phyloP scores from a whole-genome alignment of 2,888 invertebrate species.

The Cepaea hortensis region DNA sequence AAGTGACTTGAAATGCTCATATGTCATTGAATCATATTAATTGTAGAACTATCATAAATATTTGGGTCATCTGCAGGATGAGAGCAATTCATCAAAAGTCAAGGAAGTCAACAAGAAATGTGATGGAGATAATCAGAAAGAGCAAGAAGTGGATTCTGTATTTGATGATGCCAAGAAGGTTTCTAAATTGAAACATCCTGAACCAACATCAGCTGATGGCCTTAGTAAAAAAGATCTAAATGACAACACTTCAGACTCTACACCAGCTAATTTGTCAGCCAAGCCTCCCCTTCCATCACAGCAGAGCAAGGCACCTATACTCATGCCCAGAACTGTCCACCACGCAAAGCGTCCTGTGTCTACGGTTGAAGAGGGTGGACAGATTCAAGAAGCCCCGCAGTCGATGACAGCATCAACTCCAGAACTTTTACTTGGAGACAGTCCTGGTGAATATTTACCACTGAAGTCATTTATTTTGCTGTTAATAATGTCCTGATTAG shows the following conservation, averaged over 20 bases:
- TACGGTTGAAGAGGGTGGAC: slow-evolving; percentile 25
- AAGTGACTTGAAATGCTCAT: not conserved
- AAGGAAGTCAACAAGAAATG: slow-evolving; percentile 48
- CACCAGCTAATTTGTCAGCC: not conserved
- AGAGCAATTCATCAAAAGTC: not conserved
- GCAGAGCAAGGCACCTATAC: not conserved
- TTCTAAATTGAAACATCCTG: not conserved
- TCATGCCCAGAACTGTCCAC: not conserved
- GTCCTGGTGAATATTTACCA: not conserved
- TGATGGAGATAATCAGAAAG: not conserved
- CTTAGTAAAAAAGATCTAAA: slow-evolving; percentile 8
- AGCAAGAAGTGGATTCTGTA: slow-evolving; percentile 12
- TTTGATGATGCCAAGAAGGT: not conserved
- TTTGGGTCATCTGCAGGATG: slow-evolving; percentile 20
- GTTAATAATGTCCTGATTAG: too few relatives aligned
- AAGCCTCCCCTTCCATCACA: slow-evolving; percentile 1
- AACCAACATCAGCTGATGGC: not conserved
- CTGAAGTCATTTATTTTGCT: too few relatives aligned
- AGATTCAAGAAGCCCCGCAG: slow-evolving; percentile 4
- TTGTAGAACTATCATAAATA: not conserved
- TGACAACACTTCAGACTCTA: slow-evolving; percentile 6
- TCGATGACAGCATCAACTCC: slow-evolving; percentile 44
- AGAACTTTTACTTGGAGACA: slow-evolving; percentile 36
- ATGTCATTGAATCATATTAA: not conserved
- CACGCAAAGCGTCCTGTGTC: slow-evolving; percentile 47